Evolutionary conservation across 2,888 invertebrate genomes (phyloP).

Genomic region (Carcina quercana): DNA sequence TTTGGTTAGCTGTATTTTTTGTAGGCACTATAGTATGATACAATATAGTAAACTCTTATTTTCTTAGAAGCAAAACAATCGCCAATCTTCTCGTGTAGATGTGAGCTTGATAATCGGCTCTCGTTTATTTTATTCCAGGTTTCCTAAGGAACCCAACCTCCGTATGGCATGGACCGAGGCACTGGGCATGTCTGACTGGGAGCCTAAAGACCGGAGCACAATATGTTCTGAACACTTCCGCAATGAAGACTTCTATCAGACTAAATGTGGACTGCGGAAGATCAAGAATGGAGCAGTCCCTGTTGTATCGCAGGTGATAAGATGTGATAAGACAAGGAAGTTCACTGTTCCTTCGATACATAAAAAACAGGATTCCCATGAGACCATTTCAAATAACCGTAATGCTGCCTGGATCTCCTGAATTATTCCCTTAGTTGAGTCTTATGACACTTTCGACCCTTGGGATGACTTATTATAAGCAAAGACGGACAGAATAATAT

Average conservation of each 20-base stretch:
- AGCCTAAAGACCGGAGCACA: slow-evolving; percentile 42
- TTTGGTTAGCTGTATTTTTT: too few relatives aligned
- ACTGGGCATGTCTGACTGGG: slow-evolving; percentile 34
- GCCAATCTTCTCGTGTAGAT: neutral
- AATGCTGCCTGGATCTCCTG: neutral
- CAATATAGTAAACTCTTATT: neutral
- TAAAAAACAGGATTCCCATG: too few relatives aligned
- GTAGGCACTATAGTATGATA: too few relatives aligned
- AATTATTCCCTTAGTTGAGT: too few relatives aligned
- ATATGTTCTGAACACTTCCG: slow-evolving; percentile 56
- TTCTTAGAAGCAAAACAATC: neutral
- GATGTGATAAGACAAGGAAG: too few relatives aligned
- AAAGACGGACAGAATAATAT: too few relatives aligned
- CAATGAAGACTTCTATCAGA: slow-evolving; percentile 43
- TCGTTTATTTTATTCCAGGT: too few relatives aligned
- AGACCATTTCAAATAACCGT: neutral
- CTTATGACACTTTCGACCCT: too few relatives aligned
- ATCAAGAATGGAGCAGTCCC: slow-evolving; percentile 46
- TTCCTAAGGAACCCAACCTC: slow-evolving; percentile 41
- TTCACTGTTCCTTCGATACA: too few relatives aligned
- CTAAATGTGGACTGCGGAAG: slow-evolving; percentile 38
- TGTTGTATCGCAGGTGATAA: slow-evolving; percentile 26
- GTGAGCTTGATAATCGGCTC: too few relatives aligned
- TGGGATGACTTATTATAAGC: too few relatives aligned
- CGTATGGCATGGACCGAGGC: slow-evolving; percentile 44